A percentile compares a stretch with the other conserved stretches of the same genome.
phyloP scores from a whole-genome alignment of 2,888 invertebrate species.

The Neria commutata region DNA sequence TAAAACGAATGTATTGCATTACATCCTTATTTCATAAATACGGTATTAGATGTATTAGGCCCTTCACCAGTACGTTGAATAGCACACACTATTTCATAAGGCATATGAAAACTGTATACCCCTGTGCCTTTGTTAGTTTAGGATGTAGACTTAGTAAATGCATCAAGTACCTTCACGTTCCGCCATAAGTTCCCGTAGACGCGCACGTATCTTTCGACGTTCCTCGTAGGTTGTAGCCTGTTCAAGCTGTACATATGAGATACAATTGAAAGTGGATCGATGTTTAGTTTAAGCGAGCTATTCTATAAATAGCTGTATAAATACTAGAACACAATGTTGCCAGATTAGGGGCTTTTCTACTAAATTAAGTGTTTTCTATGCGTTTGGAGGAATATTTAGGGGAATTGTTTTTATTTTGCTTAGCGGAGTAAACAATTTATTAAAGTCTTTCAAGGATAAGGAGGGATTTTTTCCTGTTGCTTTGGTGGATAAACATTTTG shows the following conservation, averaged over 20 bases:
- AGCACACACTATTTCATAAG: not conserved
- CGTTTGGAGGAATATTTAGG: too few species aligned
- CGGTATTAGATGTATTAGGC: not conserved
- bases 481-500: too few species aligned
- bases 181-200: conserved; percentile 83
- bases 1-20: conserved; percentile 17
- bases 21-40: too few species aligned
- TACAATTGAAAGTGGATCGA: conserved; percentile 5
- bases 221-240: conserved; percentile 87
- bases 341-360: too few species aligned
- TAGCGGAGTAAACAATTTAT: too few species aligned
- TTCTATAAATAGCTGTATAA: not conserved
- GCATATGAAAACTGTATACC: not conserved
- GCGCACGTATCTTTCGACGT: conserved; percentile 78
- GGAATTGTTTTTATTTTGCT: too few species aligned
- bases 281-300: not conserved
- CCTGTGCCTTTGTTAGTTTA: too few species aligned
- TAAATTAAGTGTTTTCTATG: too few species aligned
- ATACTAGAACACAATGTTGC: too few species aligned
- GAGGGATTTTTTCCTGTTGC: too few species aligned
- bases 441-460: too few species aligned
- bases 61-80: not conserved
- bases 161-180: conserved; percentile 83
- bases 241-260: conserved; percentile 73
- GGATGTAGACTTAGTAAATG: conserved; percentile 19